phyloP scores from a whole-genome alignment of 2,797 vertebrate genomes.

The Channa striata region DNA sequence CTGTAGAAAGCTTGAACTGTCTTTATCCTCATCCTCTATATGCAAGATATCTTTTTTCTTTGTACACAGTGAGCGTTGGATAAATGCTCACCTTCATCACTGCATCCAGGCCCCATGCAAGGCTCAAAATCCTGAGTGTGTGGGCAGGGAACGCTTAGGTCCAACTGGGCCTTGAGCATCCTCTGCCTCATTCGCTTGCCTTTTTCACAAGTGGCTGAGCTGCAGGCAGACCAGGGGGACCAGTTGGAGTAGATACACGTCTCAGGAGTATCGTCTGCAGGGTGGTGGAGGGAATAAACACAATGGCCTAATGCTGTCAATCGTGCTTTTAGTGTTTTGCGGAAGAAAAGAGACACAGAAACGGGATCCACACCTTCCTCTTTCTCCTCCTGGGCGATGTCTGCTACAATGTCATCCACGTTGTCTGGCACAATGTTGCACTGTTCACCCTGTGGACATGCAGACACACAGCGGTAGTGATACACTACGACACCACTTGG shows the following conservation, averaged over 20 bases:
- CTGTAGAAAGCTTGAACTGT: slow-evolving; percentile 1
- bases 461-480: slow-evolving; percentile 27
- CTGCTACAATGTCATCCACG: slow-evolving; percentile 97
- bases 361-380: slow-evolving; percentile 90
- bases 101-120: slow-evolving; percentile 98
- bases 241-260: slow-evolving; percentile 99
- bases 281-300: slow-evolving; percentile 11
- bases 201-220: slow-evolving; percentile 98
- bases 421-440: slow-evolving; percentile 98
- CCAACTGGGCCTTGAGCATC: slow-evolving; percentile 98
- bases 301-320: not conserved
- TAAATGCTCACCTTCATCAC: slow-evolving; percentile 90
- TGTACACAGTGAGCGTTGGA: not conserved
- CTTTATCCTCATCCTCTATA: not conserved
- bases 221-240: slow-evolving; percentile 99
- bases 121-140: slow-evolving; percentile 99
- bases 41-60: not conserved
- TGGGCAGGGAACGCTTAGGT: slow-evolving; percentile 96
- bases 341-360: not conserved
- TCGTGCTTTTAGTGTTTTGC: not conserved
- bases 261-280: slow-evolving; percentile 96
- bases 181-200: slow-evolving; percentile 98
- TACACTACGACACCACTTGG: slow-evolving; percentile 3
- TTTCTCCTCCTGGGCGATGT: slow-evolving; percentile 96
- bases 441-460: slow-evolving; percentile 92